Conservation (phyloP, 2,797 vertebrate genomes). For the Centropyge bicolor region DNA sequence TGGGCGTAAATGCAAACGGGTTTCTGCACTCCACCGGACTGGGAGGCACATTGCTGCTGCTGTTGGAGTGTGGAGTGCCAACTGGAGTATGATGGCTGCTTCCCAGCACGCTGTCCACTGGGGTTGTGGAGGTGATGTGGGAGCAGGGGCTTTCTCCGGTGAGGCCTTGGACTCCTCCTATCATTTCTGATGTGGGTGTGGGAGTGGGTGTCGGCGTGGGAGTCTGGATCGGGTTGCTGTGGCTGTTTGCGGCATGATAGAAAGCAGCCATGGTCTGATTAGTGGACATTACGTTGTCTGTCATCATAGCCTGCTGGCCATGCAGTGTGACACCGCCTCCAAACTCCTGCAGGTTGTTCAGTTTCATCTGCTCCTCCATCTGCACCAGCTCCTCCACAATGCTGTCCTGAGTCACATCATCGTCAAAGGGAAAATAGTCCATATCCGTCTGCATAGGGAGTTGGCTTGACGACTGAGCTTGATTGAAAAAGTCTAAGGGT, state of each 20-base stretch:
- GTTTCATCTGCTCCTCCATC: conserved; percentile 99
- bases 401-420: conserved; percentile 98
- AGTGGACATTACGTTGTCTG: conserved; percentile 83
- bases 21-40: conserved; percentile 99
- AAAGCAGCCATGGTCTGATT: conserved; percentile 86
- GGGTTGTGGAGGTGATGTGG: conserved; percentile 91
- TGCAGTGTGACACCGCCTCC: conserved; percentile 86
- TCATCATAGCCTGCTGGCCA: conserved; percentile 82
- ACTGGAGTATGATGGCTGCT: conserved; percentile 95
- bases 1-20: conserved; percentile 97
- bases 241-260: conserved; percentile 89
- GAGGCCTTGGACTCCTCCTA: conserved; percentile 87
- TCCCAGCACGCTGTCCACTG: conserved; percentile 94
- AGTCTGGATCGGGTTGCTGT: conserved; percentile 89
- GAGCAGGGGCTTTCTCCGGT: conserved; percentile 95
- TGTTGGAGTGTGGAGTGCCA: conserved; percentile 96
- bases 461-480: conserved; percentile 86
- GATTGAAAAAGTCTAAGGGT: conserved; percentile 81
- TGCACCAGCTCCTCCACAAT: conserved; percentile 99
- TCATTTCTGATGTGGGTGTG: conserved; percentile 93
- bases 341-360: conserved; percentile 89
- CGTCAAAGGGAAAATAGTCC: conserved; percentile 94
- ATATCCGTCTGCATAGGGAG: conserved; percentile 88
- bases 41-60: conserved; percentile 95
- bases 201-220: conserved; percentile 90